A percentile compares a stretch with the other conserved stretches of the same genome.
These are phyloP conservation scores for Channa striata DNA, from an alignment of 2,797 vertebrate genomes.

Conservation along the genomic window DNA sequence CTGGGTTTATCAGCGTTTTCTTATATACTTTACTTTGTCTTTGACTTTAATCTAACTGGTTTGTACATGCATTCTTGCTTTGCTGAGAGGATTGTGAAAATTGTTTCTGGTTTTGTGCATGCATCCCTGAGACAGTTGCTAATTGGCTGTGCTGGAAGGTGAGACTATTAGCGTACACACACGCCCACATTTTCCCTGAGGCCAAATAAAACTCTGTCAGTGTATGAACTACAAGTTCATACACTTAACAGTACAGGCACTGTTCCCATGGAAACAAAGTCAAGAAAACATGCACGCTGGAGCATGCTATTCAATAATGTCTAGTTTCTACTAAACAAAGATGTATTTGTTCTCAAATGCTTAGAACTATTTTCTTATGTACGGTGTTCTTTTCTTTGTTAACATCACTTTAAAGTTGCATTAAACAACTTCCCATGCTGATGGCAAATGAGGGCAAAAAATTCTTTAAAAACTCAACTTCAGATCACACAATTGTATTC, in stretches of 20 bases:
- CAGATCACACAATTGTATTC: not conserved
- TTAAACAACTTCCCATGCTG: not conserved
- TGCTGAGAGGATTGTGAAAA: not conserved
- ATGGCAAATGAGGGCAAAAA: not conserved
- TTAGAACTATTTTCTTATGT: not conserved
- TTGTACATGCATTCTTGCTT: not conserved
- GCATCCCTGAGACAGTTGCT: slow-evolving; percentile 13
- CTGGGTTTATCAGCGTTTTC: not conserved
- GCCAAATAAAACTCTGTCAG: slow-evolving; percentile 48
- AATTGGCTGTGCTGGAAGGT: slow-evolving; percentile 23
- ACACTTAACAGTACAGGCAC: slow-evolving; percentile 6
- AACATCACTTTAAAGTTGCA: not conserved
- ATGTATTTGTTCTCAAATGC: not conserved
- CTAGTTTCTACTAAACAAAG: slow-evolving; percentile 2
- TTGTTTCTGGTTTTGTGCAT: not conserved
- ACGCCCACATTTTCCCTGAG: slow-evolving; percentile 24
- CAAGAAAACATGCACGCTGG: slow-evolving; percentile 4
- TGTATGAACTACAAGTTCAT: slow-evolving; percentile 40
- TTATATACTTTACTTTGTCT: not conserved
- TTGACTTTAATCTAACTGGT: not conserved
- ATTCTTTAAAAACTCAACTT: not conserved
- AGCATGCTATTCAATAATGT: slow-evolving; percentile 12
- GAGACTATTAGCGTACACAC: slow-evolving; percentile 18
- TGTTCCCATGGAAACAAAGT: slow-evolving; percentile 18
- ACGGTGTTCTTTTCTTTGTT: not conserved